Base-by-base conservation (phyloP, 2,797 vertebrate genomes). In the Cirrhinus molitorella region DNA sequence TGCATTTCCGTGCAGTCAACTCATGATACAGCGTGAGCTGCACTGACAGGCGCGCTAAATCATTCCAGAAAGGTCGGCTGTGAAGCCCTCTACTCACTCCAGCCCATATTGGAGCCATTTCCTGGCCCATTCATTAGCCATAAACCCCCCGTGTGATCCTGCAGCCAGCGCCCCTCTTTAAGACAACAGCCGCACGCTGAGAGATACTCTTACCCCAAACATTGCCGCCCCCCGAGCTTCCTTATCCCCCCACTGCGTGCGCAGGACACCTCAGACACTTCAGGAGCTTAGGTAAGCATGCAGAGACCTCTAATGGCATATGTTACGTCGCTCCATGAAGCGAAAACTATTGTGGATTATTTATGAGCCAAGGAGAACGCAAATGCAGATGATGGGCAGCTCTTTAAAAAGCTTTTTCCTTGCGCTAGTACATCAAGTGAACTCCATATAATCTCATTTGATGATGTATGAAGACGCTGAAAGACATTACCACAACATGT, bases 81-180 rank as follows among this genome's bases (percentile, higher is more conserved):
- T 88, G 40, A 86, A 88, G 85, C 86, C 91, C 91, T 91, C 90
- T 88, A 86, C 88, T 88, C 89, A 87, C 88, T 88, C 89, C 49
- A 82, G 85, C 83, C 92, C 93, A 94, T 93, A 92, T 90, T 94
- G 93, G 92, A 94, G 88, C 89, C 91, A 95, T 95, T 96, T 95
- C 94, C 93, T 94, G 93, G 89, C 90, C 93, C 89, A 89, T 88
- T 89, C 92, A 90, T 91, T 88, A 90, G 87, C 82, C 84, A 70
- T 83, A 91, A 93, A 92, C 92, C 87, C 79, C 82, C 87, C 63
- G 57, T 86, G 78, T 57, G 88, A 90, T 91, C 79, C 67, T 65
- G 70, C 63, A 55, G 61, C 65, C 84, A 80, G 61, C 31, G 4
- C 49, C 76, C 55, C 47, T 81, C 57, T 87, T 81, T 45, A 87